These are phyloP conservation scores for Anguilla megastoma DNA, from an alignment of 2,797 vertebrate genomes.

Conservation along the genomic window DNA sequence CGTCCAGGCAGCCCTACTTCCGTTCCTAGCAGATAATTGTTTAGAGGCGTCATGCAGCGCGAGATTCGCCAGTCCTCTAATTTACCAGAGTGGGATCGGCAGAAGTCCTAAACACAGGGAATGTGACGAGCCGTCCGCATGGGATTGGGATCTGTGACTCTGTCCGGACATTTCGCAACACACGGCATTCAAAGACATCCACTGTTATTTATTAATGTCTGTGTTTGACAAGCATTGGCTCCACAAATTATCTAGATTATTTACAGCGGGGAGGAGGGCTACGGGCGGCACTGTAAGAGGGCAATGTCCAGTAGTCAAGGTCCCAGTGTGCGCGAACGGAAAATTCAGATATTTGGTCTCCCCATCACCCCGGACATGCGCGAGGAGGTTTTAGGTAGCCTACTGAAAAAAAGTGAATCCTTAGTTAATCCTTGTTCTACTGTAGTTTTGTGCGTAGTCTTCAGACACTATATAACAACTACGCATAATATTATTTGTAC, in stretches of 20 bases:
- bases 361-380: not conserved
- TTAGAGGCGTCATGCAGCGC: not conserved
- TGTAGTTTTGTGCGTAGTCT: not conserved
- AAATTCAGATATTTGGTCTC: not conserved
- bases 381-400: not conserved
- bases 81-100: not conserved
- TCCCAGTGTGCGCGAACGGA: not conserved
- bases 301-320: not conserved
- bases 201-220: conserved; percentile 13
- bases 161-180: not conserved
- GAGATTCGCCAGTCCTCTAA: not conserved
- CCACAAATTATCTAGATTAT: conserved; percentile 15
- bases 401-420: not conserved
- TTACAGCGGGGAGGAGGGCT: not conserved
- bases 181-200: not conserved
- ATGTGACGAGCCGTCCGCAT: not conserved
- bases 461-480: not conserved
- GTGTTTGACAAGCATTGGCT: conserved; percentile 13
- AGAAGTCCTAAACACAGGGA: not conserved
- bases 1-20: not conserved
- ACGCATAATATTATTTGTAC: not conserved
- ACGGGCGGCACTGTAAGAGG: not conserved
- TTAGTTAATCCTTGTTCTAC: not conserved
- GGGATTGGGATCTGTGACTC: not conserved
- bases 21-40: not conserved